phyloP scores from a whole-genome alignment of 92 coral and sea anemone genomes.

The Epizoanthus rinbou region DNA sequence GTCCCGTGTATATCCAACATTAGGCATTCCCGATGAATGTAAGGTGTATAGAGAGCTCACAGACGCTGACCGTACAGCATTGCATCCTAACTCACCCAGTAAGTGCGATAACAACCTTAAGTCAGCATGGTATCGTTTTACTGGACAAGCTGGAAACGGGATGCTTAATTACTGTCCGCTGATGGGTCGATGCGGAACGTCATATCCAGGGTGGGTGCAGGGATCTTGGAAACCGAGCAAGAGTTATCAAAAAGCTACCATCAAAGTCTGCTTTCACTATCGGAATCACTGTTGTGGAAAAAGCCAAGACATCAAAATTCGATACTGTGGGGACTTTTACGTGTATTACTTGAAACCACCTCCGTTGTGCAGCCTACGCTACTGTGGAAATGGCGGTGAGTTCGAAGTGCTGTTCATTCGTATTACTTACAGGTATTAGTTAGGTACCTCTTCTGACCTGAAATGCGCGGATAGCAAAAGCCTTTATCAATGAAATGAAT shows the following conservation, averaged over 20 bases:
- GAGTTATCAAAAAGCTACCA: neutral
- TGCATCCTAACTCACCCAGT: neutral
- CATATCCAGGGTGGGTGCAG: constrained; percentile 11
- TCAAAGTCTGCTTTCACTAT: constrained; percentile 3
- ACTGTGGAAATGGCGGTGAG: constrained; percentile 13
- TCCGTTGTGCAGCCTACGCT: neutral
- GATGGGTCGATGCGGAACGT: neutral
- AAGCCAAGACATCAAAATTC: neutral
- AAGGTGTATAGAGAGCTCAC: neutral
- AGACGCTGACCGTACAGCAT: neutral
- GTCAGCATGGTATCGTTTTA: neutral
- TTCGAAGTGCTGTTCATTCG: too few relatives aligned
- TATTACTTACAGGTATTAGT: too few relatives aligned
- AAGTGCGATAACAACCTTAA: constrained; percentile 1
- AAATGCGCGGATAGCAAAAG: too few relatives aligned
- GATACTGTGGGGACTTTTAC: neutral
- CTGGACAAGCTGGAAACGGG: neutral
- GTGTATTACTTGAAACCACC: neutral
- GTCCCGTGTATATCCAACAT: too few relatives aligned
- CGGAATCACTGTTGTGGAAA: neutral
- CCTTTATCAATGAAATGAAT: too few relatives aligned
- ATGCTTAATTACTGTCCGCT: neutral
- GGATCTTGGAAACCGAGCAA: neutral
- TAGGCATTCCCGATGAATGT: neutral
- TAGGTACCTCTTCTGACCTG: too few relatives aligned